Conservation (phyloP, 2,113 vertebrate species). For the Sprattus sprattus region DNA sequence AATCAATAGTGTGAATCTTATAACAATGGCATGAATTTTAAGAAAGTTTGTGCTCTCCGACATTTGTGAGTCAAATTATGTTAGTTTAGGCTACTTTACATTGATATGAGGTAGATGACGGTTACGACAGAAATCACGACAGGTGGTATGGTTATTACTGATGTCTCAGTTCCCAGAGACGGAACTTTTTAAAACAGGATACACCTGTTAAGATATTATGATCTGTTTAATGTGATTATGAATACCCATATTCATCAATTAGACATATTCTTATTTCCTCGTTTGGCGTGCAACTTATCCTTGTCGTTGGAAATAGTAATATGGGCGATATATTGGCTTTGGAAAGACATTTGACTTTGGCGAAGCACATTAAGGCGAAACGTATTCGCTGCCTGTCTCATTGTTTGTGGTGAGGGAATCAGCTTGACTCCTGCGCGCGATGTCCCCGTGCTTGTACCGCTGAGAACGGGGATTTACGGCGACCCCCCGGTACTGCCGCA, state of each 20-base stretch:
- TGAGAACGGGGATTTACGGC: constrained; percentile 47
- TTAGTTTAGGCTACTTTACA: constrained; percentile 23
- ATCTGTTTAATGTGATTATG: neutral
- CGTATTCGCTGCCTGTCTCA: constrained; percentile 31
- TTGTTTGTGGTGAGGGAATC: constrained; percentile 40
- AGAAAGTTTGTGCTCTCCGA: constrained; percentile 53
- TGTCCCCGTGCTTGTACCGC: constrained; percentile 43
- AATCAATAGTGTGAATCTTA: constrained; percentile 37
- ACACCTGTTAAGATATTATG: neutral
- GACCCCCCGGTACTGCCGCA: constrained; percentile 42
- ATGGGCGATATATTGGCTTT: neutral
- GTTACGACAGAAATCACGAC: constrained; percentile 45
- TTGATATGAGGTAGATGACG: constrained; percentile 38
- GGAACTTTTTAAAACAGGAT: constrained; percentile 54
- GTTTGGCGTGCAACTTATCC: neutral
- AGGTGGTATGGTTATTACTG: constrained; percentile 45
- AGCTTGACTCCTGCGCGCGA: constrained; percentile 30
- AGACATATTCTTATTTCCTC: neutral
- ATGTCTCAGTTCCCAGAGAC: constrained; percentile 31
- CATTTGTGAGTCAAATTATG: constrained; percentile 40
- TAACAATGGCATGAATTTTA: constrained; percentile 47
- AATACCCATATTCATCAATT: neutral
- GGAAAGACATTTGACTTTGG: constrained; percentile 19
- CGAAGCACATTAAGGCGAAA: constrained; percentile 17
- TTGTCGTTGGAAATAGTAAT: neutral